Conservation (phyloP, 2,797 vertebrate species). For the Orientallactaga sibirica region DNA sequence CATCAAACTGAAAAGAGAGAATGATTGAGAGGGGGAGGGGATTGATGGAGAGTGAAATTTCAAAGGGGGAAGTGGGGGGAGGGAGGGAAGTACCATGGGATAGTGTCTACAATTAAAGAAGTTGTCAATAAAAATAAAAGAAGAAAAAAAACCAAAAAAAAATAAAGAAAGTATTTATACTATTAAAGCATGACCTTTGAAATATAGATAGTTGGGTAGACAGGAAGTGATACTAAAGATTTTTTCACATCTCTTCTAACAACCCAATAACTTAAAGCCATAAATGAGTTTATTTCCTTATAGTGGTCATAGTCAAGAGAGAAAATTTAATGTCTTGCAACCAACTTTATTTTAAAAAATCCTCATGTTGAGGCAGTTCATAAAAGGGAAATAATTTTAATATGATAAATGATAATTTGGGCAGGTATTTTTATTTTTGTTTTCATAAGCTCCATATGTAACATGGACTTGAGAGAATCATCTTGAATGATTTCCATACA, state of each 20-base stretch:
- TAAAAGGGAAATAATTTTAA: slow-evolving; percentile 55
- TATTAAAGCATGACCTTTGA: background rate
- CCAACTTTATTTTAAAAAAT: background rate
- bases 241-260: slow-evolving; percentile 26
- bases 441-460: slow-evolving; percentile 11
- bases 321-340: slow-evolving; percentile 42
- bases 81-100: too few relatives aligned
- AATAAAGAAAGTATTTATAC: background rate
- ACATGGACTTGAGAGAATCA: slow-evolving; percentile 8
- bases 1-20: too few relatives aligned
- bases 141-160: too few relatives aligned
- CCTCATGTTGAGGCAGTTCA: background rate
- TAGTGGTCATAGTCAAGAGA: background rate
- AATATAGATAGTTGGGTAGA: background rate
- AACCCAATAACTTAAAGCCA: slow-evolving; percentile 21
- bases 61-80: too few relatives aligned
- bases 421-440: background rate
- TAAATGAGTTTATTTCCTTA: slow-evolving; percentile 1
- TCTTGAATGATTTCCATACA: slow-evolving; percentile 18
- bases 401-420: slow-evolving; percentile 18
- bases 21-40: too few relatives aligned
- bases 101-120: too few relatives aligned
- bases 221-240: background rate
- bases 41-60: too few relatives aligned
- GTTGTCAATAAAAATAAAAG: too few relatives aligned